phyloP scores from a whole-genome alignment of 1,140 invertebrate species.

The Steinernema khuongi region DNA sequence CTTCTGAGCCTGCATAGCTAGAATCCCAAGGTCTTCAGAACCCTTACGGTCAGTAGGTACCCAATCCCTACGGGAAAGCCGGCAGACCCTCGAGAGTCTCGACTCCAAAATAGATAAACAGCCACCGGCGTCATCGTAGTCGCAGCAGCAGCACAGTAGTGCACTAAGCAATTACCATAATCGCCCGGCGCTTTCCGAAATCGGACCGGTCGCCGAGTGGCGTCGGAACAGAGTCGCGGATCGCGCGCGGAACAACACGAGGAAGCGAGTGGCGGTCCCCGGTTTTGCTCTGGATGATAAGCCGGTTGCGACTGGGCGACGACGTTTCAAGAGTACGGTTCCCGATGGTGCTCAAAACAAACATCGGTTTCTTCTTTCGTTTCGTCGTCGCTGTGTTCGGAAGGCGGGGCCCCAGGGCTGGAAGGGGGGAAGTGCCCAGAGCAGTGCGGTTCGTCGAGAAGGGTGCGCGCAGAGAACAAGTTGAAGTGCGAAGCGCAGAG shows the following conservation, averaged over 20 bases:
- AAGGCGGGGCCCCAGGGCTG: not conserved
- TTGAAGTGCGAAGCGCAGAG: not conserved
- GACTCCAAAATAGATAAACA: not conserved
- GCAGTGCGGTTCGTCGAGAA: not conserved
- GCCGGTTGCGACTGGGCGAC: conserved; percentile 9
- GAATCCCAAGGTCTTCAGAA: no score
- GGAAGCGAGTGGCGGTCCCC: not conserved
- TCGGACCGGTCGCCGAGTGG: not conserved
- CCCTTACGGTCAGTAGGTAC: no score
- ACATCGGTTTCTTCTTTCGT: conserved; percentile 9
- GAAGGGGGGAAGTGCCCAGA: not conserved
- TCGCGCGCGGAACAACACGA: not conserved
- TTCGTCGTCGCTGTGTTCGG: conserved; percentile 7
- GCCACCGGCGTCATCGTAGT: no score
- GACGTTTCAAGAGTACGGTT: conserved; percentile 12
- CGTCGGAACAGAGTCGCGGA: not conserved
- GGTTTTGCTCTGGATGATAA: not conserved
- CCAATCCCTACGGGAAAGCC: no score
- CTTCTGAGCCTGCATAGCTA: no score
- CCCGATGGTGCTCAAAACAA: conserved; percentile 14
- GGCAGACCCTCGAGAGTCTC: conserved; percentile 3
- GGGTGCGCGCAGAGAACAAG: conserved; percentile 5
- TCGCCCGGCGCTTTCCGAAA: not conserved
- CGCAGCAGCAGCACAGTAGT: not conserved
- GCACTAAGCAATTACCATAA: not conserved